phyloP scores from a whole-genome alignment of 2,888 invertebrate genomes.

The Dicranocentrus wangi region DNA sequence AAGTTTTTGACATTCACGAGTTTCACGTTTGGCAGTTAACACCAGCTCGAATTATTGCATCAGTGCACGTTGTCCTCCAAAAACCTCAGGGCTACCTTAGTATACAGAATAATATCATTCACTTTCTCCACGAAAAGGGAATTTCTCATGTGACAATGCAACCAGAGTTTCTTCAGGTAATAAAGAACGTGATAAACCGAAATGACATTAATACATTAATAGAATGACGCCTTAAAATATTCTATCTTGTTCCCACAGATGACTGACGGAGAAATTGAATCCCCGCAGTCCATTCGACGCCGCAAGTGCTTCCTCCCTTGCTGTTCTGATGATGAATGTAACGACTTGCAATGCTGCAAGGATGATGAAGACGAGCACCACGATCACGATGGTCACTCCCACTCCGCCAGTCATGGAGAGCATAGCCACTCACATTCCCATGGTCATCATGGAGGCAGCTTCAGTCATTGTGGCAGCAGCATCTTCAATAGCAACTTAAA shows the following conservation, averaged over 20 bases:
- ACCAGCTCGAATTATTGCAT: conserved; percentile 85
- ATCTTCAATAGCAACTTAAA: conserved; percentile 29
- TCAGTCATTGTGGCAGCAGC: conserved; percentile 23
- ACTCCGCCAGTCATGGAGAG: conserved; percentile 6
- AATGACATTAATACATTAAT: no score
- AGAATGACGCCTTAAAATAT: no score
- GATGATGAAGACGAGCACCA: conserved; percentile 38
- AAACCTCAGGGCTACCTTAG: conserved; percentile 78
- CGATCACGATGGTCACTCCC: conserved; percentile 20
- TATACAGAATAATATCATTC: conserved; percentile 73
- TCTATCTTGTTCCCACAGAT: conserved; percentile 49
- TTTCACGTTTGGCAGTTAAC: conserved; percentile 92
- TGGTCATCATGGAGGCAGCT: conserved; percentile 13
- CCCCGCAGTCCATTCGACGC: conserved; percentile 38
- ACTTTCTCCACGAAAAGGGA: conserved; percentile 86
- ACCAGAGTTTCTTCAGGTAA: conserved; percentile 82
- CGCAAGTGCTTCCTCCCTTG: conserved; percentile 72
- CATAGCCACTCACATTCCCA: conserved; percentile 33
- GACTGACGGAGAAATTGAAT: conserved; percentile 40
- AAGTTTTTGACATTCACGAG: conserved; percentile 86
- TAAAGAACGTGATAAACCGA: background rate
- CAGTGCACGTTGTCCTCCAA: conserved; percentile 86
- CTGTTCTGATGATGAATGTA: conserved; percentile 68
- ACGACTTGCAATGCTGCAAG: conserved; percentile 68
- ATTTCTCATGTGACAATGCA: conserved; percentile 90